phyloP scores from a whole-genome alignment of 2,888 invertebrate species.

The Hylaea fasciaria region DNA sequence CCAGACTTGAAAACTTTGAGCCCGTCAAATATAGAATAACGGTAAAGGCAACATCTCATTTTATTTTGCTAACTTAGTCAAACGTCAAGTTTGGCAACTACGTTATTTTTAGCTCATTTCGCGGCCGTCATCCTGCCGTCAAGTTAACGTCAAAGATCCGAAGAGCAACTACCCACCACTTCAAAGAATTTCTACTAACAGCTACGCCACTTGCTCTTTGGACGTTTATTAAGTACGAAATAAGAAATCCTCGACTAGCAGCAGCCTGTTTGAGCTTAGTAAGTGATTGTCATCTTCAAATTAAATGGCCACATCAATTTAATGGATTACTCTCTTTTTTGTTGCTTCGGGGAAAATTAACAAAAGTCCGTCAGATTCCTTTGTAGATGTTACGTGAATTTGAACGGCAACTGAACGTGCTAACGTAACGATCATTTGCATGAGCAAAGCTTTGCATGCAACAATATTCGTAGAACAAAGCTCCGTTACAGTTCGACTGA shows the following conservation, averaged over 20 bases:
- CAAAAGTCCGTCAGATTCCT: not conserved
- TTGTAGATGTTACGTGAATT: not conserved
- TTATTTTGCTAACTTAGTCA: conserved; percentile 44
- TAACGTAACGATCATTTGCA: conserved; percentile 4
- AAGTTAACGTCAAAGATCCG: conserved; percentile 68
- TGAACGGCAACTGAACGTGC: not conserved
- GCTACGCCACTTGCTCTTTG: conserved; percentile 51
- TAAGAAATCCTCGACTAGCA: conserved; percentile 55
- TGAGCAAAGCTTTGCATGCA: conserved; percentile 4
- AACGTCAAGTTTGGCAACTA: conserved; percentile 50
- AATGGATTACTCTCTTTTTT: conserved; percentile 10
- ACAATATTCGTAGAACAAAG: conserved; percentile 8
- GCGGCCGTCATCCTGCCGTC: conserved; percentile 64
- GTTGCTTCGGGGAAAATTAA: not conserved
- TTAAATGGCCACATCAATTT: conserved; percentile 18
- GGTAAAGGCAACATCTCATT: conserved; percentile 33
- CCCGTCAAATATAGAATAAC: conserved; percentile 16
- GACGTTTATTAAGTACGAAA: conserved; percentile 76
- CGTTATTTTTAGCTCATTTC: conserved; percentile 66
- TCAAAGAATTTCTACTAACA: no score
- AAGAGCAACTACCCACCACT: conserved; percentile 39
- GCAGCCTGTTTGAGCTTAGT: conserved; percentile 52
- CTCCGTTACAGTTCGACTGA: not conserved
- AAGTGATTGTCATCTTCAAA: conserved; percentile 39
- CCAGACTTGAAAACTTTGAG: not conserved